Base-by-base conservation (phyloP, 2,113 vertebrate genomes). In the Solea solea region DNA sequence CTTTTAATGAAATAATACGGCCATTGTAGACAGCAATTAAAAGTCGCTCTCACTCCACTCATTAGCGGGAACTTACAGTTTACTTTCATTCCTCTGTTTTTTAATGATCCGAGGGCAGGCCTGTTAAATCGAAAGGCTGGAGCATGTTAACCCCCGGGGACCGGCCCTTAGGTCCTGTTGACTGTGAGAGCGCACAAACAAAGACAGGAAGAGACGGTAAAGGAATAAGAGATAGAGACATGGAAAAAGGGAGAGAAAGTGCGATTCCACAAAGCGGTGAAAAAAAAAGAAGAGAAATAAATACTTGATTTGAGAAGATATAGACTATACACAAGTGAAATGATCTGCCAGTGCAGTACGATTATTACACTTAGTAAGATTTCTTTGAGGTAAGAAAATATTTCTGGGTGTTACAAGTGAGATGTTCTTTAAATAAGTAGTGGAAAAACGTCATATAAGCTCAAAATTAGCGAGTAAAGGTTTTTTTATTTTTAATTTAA, bases 1-100 rank as follows among this genome's bases (percentile, higher is more conserved):
- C 83, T 92, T 90, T 89, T 87, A 93, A 92, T 93, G 92, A 92
- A 93, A 92, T 93, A 93, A 93, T 90, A 88, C 80, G 78, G 81
- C 88, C 88, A 86, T 86, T 78, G 80, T 86, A 89, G 92, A 89
- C 91, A 84, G 89, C 91, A 93, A 94, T 93, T 93, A 93, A 94
- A 93, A 92, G 91, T 89, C 81, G 59, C 83, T 88, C 86, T 86
- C 76, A 72, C 87, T 91, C 81, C 64, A 78, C 90, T 92, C 89
- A 86, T 93, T 93, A 90, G 81, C 83, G 21, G 76, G 80, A 88
- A 87, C 83, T 88, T 87, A 88, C 82, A 80, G 82, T 90, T 88
- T 84, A 82, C 89, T 90, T 88, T 91, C 86, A 82, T 91, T 83
- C 79, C 84, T 81, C 84, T 83, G 82, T 82, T 89, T 90, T 85